phyloP scores from a whole-genome alignment of 1,140 invertebrate species.

The Yoshiicerus persimilis region DNA sequence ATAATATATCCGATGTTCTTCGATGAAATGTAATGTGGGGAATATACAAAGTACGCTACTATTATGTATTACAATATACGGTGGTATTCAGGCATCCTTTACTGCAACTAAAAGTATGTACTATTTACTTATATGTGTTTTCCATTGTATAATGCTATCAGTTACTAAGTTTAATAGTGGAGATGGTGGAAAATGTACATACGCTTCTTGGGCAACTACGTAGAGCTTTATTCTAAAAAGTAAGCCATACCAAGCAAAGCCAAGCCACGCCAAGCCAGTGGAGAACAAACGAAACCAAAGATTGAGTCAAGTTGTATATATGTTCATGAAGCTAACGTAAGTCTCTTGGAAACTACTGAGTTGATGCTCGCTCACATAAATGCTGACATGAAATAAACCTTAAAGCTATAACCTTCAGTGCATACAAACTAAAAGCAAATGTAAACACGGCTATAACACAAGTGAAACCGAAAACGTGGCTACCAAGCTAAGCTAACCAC shows the following conservation, averaged over 20 bases:
- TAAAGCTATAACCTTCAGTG: slow-evolving; percentile 11
- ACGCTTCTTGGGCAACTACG: no score
- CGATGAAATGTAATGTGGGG: not conserved
- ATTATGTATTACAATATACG: not conserved
- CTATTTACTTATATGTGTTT: not conserved
- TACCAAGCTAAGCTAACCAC: not conserved
- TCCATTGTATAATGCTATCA: no score
- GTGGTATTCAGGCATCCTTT: not conserved
- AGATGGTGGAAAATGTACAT: no score
- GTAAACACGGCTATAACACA: not conserved
- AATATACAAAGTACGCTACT: no score
- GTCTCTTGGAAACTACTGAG: not conserved
- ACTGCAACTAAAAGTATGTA: not conserved
- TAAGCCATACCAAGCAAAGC: no score
- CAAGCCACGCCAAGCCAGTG: no score
- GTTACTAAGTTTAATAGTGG: no score
- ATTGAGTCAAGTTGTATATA: not conserved
- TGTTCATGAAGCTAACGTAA: no score
- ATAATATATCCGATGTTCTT: not conserved
- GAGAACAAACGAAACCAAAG: not conserved
- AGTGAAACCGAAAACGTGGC: not conserved
- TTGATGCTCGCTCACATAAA: not conserved
- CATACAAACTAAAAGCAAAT: slow-evolving; percentile 13
- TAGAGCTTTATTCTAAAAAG: not conserved
- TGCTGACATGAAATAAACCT: slow-evolving; percentile 20